Evolutionary conservation across 2,888 invertebrate species (phyloP).

Genomic region (Cheilosia urbana): DNA sequence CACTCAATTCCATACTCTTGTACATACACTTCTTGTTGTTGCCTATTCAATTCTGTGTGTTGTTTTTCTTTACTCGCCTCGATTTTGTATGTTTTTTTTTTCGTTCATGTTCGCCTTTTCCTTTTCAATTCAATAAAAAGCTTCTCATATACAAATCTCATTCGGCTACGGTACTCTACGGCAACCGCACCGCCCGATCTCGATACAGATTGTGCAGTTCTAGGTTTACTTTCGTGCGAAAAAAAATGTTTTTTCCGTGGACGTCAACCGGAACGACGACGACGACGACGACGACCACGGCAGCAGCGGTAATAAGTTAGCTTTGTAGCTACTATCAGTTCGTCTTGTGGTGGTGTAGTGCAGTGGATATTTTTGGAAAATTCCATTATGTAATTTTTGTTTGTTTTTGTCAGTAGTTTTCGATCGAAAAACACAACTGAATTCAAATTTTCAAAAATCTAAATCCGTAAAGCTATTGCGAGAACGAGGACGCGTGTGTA

Average conservation of each 20-base stretch:
- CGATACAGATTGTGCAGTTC: slow-evolving; percentile 62
- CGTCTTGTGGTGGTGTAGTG: slow-evolving; percentile 33
- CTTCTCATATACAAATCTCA: slow-evolving; percentile 72
- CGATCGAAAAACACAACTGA: slow-evolving; percentile 24
- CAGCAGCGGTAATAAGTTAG: slow-evolving; percentile 13
- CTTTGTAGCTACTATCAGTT: slow-evolving; percentile 25
- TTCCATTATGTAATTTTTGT: slow-evolving; percentile 63
- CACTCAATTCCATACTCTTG: slow-evolving; percentile 39
- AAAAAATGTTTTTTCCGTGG: slow-evolving; percentile 63
- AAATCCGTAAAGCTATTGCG: slow-evolving; percentile 38
- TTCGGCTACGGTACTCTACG: slow-evolving; percentile 73
- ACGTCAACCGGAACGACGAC: slow-evolving; percentile 49
- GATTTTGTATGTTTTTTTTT: slow-evolving; percentile 6
- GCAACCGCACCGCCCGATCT: slow-evolving; percentile 68
- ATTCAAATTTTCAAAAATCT: slow-evolving; percentile 27
- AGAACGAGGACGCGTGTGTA: slow-evolving; percentile 14
- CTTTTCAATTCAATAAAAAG: slow-evolving; percentile 75
- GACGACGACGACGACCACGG: slow-evolving; percentile 4
- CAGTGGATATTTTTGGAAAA: slow-evolving; percentile 17
- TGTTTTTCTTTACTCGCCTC: slow-evolving; percentile 45
- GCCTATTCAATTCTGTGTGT: slow-evolving; percentile 53
- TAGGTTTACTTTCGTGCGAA: slow-evolving; percentile 57
- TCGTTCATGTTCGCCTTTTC: slow-evolving; percentile 55
- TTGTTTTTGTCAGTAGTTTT: slow-evolving; percentile 13
- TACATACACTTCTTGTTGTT: slow-evolving; percentile 27